Evolutionary conservation across 1,140 invertebrate genomes (phyloP), one percentile per base, ranked within the genome.

Genomic region (Pinna nobilis): DNA sequence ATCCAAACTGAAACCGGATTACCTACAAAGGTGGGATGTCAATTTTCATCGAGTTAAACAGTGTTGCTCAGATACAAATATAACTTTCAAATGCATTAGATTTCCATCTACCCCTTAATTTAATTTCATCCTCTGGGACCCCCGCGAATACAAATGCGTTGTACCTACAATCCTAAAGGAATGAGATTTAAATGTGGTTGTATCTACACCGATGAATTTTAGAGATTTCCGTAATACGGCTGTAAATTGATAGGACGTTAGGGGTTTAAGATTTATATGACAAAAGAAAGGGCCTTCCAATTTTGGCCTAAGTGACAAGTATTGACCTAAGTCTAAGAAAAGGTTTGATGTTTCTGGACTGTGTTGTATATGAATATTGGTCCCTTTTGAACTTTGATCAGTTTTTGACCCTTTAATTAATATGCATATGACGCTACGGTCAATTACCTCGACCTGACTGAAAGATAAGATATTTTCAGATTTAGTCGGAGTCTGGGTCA

Each of bases 121-220:
- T 55, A 0, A 57, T 39, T 1, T 25, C 53, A 37, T 33, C 28
- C 2, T 20, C 20, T 15, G n/a, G 3, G 11, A 1, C 33, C 3
- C 35, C n/a, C 37, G 2, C 15, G 20, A 23, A 41, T 39, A 59
- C 66, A 59, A 32, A 9, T 68, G 51, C n/a, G 33, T 49, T 15
- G 66, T 37, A 6, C 47, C 64, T 2, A 47, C 64, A 41, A 57
- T 68, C 35, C 51, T 39, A 28, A 57, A 37, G 30, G 1, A 55
- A 37, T 67, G 65, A 1, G 49, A 55, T 55, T 67, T 67, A 20
- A 67, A 20, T 1, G 30, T 53, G 11, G 20, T 35, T 44, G 66
- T 57, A 37, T 50, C 66, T 30, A 69, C 20, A 44, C 66, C 51
- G 25, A 59, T 59, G 37, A 69, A 59, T 41, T 59, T 69, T 13